phyloP scores from a whole-genome alignment of 2,113 vertebrate genomes.

The Menidia beryllina region DNA sequence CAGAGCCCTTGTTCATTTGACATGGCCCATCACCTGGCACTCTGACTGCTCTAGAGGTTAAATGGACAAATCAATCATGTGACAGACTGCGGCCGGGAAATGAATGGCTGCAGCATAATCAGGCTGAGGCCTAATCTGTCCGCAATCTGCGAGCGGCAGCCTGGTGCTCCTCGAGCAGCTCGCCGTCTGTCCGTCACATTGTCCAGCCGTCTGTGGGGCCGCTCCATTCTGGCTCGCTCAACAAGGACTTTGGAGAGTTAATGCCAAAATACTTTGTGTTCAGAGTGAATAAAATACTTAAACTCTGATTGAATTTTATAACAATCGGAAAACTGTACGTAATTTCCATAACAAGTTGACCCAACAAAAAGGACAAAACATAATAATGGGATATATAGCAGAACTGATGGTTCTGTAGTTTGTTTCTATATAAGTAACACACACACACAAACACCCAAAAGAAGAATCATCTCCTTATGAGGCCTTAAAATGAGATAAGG shows the following conservation, averaged over 20 bases:
- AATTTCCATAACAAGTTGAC: too few relatives aligned
- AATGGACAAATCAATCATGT: constrained; percentile 83
- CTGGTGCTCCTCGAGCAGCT: constrained; percentile 53
- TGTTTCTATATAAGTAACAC: too few relatives aligned
- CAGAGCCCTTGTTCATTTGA: constrained; percentile 79
- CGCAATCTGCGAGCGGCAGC: constrained; percentile 64
- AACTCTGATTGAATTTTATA: too few relatives aligned
- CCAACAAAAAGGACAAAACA: too few relatives aligned
- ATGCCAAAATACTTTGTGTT: background rate
- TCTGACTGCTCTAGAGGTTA: constrained; percentile 79
- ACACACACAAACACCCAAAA: too few relatives aligned
- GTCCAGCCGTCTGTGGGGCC: constrained; percentile 27
- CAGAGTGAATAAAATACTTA: background rate
- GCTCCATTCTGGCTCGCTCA: background rate
- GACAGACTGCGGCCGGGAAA: constrained; percentile 79
- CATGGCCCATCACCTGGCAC: constrained; percentile 76
- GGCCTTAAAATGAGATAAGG: too few relatives aligned
- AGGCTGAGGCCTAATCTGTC: constrained; percentile 73
- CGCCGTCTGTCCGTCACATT: constrained; percentile 46
- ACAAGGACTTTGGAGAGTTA: background rate
- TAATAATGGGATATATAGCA: too few relatives aligned
- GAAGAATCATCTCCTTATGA: too few relatives aligned
- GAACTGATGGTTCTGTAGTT: too few relatives aligned
- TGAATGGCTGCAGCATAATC: constrained; percentile 79
- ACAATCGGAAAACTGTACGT: too few relatives aligned